phyloP scores from a whole-genome alignment of 2,888 invertebrate species.

The Drosophila meridiana region DNA sequence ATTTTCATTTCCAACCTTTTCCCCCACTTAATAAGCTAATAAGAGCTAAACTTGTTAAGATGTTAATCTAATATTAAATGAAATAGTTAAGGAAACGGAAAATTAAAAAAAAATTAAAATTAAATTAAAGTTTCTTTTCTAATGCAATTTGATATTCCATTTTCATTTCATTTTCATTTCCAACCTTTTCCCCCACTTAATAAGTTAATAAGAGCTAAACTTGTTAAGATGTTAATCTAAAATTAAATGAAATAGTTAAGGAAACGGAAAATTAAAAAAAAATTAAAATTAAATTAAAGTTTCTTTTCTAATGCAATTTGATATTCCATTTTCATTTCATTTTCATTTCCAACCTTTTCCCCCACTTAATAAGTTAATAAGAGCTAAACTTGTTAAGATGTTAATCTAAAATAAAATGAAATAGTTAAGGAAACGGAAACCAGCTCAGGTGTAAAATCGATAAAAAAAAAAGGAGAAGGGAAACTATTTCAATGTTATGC shows the following conservation, averaged over 20 bases:
- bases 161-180: neutral
- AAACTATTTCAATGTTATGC: neutral
- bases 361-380: neutral
- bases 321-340: constrained; percentile 2
- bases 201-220: neutral
- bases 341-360: neutral
- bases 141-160: neutral
- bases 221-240: neutral
- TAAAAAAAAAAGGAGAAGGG: neutral
- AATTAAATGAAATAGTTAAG: neutral
- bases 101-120: no score
- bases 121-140: neutral
- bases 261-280: no score
- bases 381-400: no score
- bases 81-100: neutral
- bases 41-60: neutral
- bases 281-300: neutral
- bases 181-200: neutral
- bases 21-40: neutral
- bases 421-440: no score
- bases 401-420: neutral
- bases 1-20: neutral
- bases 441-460: neutral
- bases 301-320: neutral
- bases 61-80: neutral